Evolutionary conservation across 1,140 invertebrate genomes (phyloP), one percentile per base, ranked within the genome.

Genomic region (Teleogryllus occipitalis): DNA sequence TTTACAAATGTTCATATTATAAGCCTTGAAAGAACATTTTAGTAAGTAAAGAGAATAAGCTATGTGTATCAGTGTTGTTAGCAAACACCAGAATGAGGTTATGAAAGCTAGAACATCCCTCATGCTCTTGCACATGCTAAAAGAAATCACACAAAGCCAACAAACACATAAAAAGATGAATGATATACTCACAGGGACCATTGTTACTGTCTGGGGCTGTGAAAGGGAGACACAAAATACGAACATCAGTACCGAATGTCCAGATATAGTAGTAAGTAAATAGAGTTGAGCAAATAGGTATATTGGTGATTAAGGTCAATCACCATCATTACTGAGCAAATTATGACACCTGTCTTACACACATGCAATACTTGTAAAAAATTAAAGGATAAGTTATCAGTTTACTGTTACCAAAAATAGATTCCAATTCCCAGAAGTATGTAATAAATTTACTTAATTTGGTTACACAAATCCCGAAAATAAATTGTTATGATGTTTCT

Each of bases 161-260:
- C 81, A 85, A 81, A 83, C 82, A 82, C 82, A 79, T 72, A 82
- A 83, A 82, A 87, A 87, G 85, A 86, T 78, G 83, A 87, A 87
- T 86, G 86, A 78, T 78, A 87, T 94, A 94, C 93, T 94, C 91
- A 94, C 93, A 93, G 89, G 92, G 92, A 88, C 92, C 92, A 92
- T 92, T 93, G 89, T 91, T 92, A 92, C 91, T 91, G 89, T 92
- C 91, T 86, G 91, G 91, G 87, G 92, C 93, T 93, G 92, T 89
- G 90, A 80, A 84, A 81, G 74, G 86, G 78, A 80, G 75, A 79
- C 78, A 81, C 80, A 82, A 82, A 80, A 76, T 47, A 80, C 75
- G 18, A 76, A 47, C 7, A 80, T 81, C 79, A 82, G 80, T 79
- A 79, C 77, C 73, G 73, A 74, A 77, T 77, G 39, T 77, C 54